Evolutionary conservation across 2,888 invertebrate species (phyloP).

Genomic region (Synergus itoensis): DNA sequence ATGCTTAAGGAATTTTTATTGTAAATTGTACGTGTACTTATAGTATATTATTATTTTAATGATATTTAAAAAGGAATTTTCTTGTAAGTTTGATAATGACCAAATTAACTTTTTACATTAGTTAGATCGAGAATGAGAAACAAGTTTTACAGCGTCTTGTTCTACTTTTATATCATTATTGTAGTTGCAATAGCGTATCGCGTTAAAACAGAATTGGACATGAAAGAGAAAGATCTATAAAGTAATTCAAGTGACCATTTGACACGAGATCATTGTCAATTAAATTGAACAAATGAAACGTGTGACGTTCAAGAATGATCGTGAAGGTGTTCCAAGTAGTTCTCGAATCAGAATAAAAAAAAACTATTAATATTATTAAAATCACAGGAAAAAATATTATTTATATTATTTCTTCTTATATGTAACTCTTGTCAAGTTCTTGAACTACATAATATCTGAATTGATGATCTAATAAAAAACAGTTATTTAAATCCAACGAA

Average conservation of each 20-base stretch:
- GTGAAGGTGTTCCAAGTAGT: neutral
- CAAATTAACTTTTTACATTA: neutral
- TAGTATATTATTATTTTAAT: too few species aligned
- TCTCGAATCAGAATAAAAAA: neutral
- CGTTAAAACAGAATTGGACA: neutral
- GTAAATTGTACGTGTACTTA: too few species aligned
- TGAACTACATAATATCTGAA: neutral
- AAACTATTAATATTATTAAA: neutral
- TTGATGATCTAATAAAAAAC: neutral
- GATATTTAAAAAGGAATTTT: too few species aligned
- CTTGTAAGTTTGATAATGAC: too few species aligned
- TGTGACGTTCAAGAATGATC: neutral
- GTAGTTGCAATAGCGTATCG: too few species aligned
- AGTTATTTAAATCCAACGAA: neutral
- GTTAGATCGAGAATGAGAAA: neutral
- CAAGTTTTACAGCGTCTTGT: neutral
- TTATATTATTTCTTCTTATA: too few species aligned
- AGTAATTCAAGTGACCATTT: neutral
- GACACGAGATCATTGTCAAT: conserved; percentile 9
- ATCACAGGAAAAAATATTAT: too few species aligned
- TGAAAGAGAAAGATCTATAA: neutral
- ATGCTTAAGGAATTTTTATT: neutral
- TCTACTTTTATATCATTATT: neutral
- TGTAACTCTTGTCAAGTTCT: neutral
- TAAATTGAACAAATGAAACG: conserved; percentile 1